Conservation (phyloP, 2,888 invertebrate species). For the Exephanes ischioxanthus region DNA sequence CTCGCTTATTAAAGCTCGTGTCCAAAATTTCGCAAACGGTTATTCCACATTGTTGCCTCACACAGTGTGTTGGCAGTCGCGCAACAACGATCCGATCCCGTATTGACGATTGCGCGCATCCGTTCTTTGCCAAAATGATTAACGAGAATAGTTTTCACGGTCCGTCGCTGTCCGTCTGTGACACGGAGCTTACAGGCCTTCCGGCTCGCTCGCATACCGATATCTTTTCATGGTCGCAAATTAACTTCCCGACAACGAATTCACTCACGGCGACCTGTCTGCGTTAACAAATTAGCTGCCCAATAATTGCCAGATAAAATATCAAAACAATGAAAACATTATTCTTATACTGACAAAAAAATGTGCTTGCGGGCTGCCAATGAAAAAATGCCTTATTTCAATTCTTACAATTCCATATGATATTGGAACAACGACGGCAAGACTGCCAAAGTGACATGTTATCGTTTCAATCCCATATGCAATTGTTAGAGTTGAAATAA, state of each 20-base stretch:
- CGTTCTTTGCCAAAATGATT: conserved; percentile 66
- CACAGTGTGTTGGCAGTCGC: conserved; percentile 58
- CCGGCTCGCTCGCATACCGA: background rate
- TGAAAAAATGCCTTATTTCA: no score
- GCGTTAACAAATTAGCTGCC: background rate
- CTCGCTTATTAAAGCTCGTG: background rate
- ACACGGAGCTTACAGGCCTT: background rate
- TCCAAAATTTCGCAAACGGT: conserved; percentile 33
- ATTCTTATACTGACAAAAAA: no score
- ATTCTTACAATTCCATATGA: no score
- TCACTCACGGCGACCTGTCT: background rate
- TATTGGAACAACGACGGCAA: no score
- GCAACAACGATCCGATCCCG: conserved; percentile 50
- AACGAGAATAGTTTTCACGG: conserved; percentile 63
- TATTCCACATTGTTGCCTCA: conserved; percentile 62
- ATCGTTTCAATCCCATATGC: no score
- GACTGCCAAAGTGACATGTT: no score
- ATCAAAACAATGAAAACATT: background rate
- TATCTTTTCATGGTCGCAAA: conserved; percentile 1
- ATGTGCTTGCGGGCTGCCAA: no score
- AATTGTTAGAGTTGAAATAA: no score
- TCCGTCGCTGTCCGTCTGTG: background rate
- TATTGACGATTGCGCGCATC: conserved; percentile 32
- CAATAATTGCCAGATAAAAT: background rate
- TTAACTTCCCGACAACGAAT: background rate